Percentiles rank a stretch among this genome's conserved stretches.
These are phyloP conservation scores for Corydoras sp. DNA, from an alignment of 2,113 vertebrate genomes.

Conservation along the genomic window DNA sequence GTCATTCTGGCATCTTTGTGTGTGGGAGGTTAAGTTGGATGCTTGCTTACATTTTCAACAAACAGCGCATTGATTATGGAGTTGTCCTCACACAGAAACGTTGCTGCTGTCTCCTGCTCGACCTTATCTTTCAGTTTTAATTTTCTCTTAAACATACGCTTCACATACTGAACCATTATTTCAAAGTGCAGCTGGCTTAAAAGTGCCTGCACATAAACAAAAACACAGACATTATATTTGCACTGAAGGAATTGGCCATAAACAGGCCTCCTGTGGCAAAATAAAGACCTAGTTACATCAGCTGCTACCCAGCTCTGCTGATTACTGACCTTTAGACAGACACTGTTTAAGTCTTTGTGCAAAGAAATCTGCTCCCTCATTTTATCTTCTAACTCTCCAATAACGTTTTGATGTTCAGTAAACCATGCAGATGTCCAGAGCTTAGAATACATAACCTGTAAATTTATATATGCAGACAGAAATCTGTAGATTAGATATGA, in stretches of 20 bases:
- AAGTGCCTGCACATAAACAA: constrained; percentile 60
- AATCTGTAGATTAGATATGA: no score
- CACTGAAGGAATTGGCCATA: background rate
- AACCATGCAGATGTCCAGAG: constrained; percentile 72
- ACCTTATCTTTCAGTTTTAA: constrained; percentile 58
- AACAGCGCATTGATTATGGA: constrained; percentile 66
- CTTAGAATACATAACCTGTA: constrained; percentile 64
- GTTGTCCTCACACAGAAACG: constrained; percentile 57
- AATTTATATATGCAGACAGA: no score
- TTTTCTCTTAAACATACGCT: constrained; percentile 69
- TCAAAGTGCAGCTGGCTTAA: constrained; percentile 52
- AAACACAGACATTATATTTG: background rate
- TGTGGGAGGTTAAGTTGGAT: background rate
- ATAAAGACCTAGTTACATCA: no score
- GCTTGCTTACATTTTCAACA: constrained; percentile 59
- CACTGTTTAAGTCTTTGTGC: constrained; percentile 59
- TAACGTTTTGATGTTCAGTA: constrained; percentile 45
- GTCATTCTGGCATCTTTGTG: background rate
- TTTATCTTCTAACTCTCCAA: constrained; percentile 60
- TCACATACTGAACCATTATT: constrained; percentile 71
- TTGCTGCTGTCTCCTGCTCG: constrained; percentile 68
- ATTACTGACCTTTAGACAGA: constrained; percentile 66
- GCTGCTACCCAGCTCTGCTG: no score
- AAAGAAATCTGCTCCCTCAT: constrained; percentile 52
- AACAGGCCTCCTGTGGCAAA: no score